phyloP scores from a whole-genome alignment of 2,888 invertebrate species.

The Melipona bicolor region DNA sequence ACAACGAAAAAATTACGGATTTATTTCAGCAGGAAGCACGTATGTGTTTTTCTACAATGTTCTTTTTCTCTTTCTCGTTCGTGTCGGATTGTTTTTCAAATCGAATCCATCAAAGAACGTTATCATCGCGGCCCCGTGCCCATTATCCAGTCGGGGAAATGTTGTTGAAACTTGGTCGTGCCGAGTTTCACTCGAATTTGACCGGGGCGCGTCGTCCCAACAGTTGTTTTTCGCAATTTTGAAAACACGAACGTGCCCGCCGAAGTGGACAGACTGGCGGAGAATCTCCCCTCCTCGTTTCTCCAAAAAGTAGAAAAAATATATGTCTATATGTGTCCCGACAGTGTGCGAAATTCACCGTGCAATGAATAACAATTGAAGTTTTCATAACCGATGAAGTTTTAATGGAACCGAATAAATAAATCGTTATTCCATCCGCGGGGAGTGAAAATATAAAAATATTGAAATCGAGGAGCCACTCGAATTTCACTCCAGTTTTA shows the following conservation, averaged over 20 bases:
- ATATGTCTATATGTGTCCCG: too few relatives aligned
- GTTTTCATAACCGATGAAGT: background rate
- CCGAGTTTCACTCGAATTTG: slow-evolving; percentile 35
- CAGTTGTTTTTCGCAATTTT: slow-evolving; percentile 39
- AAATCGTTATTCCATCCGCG: background rate
- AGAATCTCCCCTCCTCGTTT: background rate
- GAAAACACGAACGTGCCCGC: background rate
- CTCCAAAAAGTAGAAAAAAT: too few relatives aligned
- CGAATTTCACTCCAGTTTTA: too few relatives aligned
- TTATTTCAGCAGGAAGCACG: too few relatives aligned
- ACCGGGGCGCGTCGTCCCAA: background rate
- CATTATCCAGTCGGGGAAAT: slow-evolving; percentile 8
- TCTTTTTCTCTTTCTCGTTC: background rate
- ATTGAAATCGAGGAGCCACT: too few relatives aligned
- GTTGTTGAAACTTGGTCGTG: slow-evolving; percentile 57
- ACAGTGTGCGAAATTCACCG: background rate
- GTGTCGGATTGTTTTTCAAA: background rate
- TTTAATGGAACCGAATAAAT: background rate
- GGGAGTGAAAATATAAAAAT: background rate
- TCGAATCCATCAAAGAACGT: slow-evolving; percentile 30
- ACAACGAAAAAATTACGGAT: too few relatives aligned
- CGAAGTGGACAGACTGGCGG: background rate
- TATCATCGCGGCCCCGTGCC: slow-evolving; percentile 26
- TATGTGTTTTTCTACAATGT: background rate
- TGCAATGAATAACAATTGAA: background rate